Evolutionary conservation across 1,140 invertebrate species (phyloP).

Genomic region (Drosophila simulans): DNA sequence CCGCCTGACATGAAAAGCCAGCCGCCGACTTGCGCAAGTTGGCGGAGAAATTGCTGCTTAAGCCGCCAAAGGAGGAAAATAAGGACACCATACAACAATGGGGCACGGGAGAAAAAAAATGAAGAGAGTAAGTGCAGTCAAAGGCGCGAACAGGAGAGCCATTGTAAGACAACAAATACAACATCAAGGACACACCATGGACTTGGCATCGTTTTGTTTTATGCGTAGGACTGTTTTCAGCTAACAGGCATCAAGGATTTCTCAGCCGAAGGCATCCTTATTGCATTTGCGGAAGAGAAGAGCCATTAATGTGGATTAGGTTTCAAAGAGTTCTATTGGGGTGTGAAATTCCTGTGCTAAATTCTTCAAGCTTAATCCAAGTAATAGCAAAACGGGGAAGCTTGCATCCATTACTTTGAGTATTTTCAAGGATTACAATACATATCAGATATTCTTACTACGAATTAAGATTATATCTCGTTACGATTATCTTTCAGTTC

Average conservation of each 20-base stretch:
- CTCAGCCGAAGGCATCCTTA: neutral
- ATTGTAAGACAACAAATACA: constrained; percentile 7
- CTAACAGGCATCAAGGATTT: constrained; percentile 8
- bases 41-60: constrained; percentile 37
- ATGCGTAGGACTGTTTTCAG: neutral
- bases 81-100: constrained; percentile 29
- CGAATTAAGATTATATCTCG: neutral
- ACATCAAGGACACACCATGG: constrained; percentile 24
- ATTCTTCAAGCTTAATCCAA: no score
- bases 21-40: constrained; percentile 25
- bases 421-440: no score
- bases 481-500: neutral
- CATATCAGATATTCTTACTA: no score
- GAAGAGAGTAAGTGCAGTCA: neutral
- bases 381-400: no score
- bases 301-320: neutral
- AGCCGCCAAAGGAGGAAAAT: constrained; percentile 17
- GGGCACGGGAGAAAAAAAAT: neutral
- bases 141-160: constrained; percentile 7
- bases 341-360: neutral
- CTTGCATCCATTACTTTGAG: no score
- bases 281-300: constrained; percentile 5
- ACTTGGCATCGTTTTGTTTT: constrained; percentile 11
- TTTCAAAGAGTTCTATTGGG: constrained; percentile 12
- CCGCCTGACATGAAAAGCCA: constrained; percentile 60